These are phyloP conservation scores for Silurus aristotelis DNA, from an alignment of 2,797 vertebrate species.

Conservation along the genomic window DNA sequence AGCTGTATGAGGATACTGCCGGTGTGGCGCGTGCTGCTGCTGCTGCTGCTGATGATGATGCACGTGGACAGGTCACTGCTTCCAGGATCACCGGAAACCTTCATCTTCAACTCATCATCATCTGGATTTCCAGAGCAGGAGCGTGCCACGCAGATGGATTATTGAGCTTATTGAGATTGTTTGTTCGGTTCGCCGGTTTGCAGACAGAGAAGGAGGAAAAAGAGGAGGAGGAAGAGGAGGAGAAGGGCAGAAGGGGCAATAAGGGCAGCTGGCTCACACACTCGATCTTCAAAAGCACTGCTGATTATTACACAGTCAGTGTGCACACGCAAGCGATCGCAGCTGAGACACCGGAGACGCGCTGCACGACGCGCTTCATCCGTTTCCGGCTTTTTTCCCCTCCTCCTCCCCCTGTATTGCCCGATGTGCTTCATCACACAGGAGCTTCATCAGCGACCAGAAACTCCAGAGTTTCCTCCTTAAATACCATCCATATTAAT, in stretches of 20 bases:
- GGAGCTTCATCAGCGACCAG: too few species aligned
- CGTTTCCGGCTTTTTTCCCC: too few species aligned
- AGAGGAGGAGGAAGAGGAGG: not conserved
- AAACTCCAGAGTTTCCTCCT: too few species aligned
- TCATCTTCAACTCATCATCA: not conserved
- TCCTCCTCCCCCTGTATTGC: too few species aligned
- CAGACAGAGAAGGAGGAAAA: slow-evolving; percentile 22
- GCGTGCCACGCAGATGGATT: slow-evolving; percentile 38
- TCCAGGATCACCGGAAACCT: not conserved
- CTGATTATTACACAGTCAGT: not conserved
- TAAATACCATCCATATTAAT: too few species aligned
- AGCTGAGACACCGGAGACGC: slow-evolving; percentile 26
- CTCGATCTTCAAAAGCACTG: slow-evolving; percentile 13
- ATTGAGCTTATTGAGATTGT: slow-evolving; percentile 49
- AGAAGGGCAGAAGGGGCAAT: not conserved
- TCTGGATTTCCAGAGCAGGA: not conserved
- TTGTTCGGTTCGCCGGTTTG: not conserved
- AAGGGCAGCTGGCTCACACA: slow-evolving; percentile 2
- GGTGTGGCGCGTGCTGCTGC: not conserved
- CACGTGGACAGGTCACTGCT: slow-evolving; percentile 1
- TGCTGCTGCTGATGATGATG: not conserved
- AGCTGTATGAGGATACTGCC: not conserved
- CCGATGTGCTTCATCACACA: too few species aligned
- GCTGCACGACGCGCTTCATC: not conserved
- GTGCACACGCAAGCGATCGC: slow-evolving; percentile 33